Conservation (phyloP, 2,113 vertebrate genomes). For the Pristiophorus japonicus region DNA sequence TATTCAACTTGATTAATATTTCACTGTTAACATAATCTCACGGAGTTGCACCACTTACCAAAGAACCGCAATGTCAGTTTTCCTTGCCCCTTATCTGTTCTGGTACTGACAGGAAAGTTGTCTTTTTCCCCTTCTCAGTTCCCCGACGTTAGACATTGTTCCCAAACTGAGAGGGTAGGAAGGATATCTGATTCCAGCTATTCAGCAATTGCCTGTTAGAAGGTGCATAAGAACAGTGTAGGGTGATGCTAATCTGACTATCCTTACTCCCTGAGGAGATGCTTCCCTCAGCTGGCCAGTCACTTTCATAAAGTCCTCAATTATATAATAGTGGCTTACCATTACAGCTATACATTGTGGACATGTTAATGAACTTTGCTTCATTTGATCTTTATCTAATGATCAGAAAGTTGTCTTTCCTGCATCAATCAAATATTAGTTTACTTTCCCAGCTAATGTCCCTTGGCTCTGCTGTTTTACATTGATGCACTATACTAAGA, state of each 20-base stretch:
- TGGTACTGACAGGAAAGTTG: not conserved
- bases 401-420: not conserved
- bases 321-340: not conserved
- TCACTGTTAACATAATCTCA: not conserved
- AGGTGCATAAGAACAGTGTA: not conserved
- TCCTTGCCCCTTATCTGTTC: not conserved
- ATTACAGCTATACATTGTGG: not conserved
- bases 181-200: not conserved
- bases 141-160: not conserved
- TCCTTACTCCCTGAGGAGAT: not conserved
- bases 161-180: not conserved
- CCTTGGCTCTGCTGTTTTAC: not conserved
- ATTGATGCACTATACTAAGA: not conserved
- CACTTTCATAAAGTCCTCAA: not conserved
- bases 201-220: not conserved
- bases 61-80: not conserved
- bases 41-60: not conserved
- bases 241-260: not conserved
- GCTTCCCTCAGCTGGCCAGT: too few relatives aligned
- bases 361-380: not conserved
- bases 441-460: not conserved
- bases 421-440: not conserved
- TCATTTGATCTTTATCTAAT: not conserved
- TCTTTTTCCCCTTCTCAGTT: not conserved
- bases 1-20: not conserved